phyloP scores from a whole-genome alignment of 2,888 invertebrate species.

The Tachina grossa region DNA sequence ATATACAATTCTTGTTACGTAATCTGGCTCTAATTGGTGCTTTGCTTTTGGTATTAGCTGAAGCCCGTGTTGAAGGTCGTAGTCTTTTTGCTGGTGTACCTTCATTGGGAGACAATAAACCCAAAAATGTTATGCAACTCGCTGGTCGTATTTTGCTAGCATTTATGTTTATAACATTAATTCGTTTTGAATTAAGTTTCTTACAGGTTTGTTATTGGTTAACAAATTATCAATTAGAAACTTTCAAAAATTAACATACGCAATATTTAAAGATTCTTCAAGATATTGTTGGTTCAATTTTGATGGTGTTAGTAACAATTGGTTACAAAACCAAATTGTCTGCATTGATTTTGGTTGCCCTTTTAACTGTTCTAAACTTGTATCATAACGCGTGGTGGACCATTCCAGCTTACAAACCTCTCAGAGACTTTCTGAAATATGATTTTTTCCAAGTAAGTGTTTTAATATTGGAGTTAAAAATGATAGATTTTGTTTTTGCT shows the following conservation, averaged over 20 bases:
- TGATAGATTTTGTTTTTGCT: neutral
- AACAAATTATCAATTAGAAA: neutral
- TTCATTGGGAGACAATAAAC: constrained; percentile 95
- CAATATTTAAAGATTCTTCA: constrained; percentile 88
- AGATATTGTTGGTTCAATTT: constrained; percentile 94
- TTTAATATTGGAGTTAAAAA: neutral
- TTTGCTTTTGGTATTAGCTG: constrained; percentile 97
- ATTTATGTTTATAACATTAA: constrained; percentile 99
- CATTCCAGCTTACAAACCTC: constrained; percentile 96
- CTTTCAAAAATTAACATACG: neutral
- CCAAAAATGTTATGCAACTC: constrained; percentile 97
- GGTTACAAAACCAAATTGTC: constrained; percentile 99
- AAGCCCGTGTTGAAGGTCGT: constrained; percentile 95
- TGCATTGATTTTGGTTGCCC: constrained; percentile 94
- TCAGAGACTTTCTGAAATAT: constrained; percentile 99
- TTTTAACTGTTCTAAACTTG: constrained; percentile 94
- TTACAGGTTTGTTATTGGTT: constrained; percentile 86
- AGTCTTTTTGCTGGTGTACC: constrained; percentile 98
- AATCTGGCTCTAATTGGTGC: constrained; percentile 99
- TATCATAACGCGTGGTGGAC: constrained; percentile 99
- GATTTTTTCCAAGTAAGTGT: constrained; percentile 98
- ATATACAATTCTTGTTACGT: constrained; percentile 96
- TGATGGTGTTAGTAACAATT: constrained; percentile 97
- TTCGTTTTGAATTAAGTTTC: constrained; percentile 96
- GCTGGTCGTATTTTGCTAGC: constrained; percentile 97